Conservation (phyloP, 2,113 vertebrate genomes). For the Callipepla californica region DNA sequence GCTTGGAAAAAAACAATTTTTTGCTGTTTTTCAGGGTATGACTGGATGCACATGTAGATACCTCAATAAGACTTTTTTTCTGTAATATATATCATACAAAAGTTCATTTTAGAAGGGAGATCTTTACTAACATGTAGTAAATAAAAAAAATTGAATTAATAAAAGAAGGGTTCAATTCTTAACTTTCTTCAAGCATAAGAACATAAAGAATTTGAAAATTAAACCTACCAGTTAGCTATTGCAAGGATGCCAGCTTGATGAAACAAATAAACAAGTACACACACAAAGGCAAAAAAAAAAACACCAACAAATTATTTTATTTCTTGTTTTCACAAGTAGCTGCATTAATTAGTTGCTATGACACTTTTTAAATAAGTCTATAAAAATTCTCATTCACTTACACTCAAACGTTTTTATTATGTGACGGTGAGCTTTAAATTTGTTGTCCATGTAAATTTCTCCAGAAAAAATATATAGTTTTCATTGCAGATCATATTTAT, state of each 20-base stretch:
- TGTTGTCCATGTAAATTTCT: neutral
- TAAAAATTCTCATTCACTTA: neutral
- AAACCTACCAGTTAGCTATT: neutral
- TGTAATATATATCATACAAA: neutral
- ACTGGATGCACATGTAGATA: neutral
- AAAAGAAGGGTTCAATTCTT: neutral
- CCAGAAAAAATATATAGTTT: neutral
- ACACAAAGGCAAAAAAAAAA: neutral
- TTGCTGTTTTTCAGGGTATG: neutral
- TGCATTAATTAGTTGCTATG: neutral
- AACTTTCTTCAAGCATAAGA: neutral
- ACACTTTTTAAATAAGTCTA: neutral
- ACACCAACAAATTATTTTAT: neutral
- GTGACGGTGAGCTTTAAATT: neutral
- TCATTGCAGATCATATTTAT: neutral
- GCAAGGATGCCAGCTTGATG: neutral
- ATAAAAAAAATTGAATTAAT: neutral
- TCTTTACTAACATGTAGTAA: neutral
- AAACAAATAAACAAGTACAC: neutral
- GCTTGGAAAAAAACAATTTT: neutral
- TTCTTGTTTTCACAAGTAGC: neutral
- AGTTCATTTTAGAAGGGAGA: neutral
- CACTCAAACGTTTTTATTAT: neutral
- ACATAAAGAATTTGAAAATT: neutral
- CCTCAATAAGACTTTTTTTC: neutral